phyloP scores from a whole-genome alignment of 1,140 invertebrate genomes.

The Metopolophium dirhodum region DNA sequence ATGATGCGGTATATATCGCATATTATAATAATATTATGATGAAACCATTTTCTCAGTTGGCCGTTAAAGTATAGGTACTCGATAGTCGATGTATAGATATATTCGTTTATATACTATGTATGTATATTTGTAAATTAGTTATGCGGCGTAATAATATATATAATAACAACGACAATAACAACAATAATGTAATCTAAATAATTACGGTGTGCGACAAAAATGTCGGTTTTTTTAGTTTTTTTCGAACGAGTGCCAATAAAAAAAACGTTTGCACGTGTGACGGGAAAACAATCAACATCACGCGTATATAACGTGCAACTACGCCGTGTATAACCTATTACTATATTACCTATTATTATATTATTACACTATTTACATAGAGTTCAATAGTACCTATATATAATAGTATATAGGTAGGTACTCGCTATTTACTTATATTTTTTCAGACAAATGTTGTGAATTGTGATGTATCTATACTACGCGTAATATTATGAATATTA shows the following conservation, averaged over 20 bases:
- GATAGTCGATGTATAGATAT: neutral
- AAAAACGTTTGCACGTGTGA: neutral
- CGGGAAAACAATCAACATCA: conserved; percentile 16
- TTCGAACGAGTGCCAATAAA: neutral
- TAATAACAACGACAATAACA: neutral
- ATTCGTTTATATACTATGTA: neutral
- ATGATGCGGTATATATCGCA: neutral
- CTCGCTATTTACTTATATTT: neutral
- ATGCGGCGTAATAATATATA: neutral
- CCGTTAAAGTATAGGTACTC: neutral
- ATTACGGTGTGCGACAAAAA: neutral
- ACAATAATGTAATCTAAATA: conserved; percentile 21
- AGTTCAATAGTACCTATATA: neutral
- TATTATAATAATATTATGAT: neutral
- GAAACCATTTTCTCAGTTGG: neutral
- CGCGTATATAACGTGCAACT: neutral
- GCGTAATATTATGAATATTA: too few species aligned
- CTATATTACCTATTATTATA: neutral
- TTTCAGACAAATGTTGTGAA: neutral
- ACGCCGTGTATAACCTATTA: neutral
- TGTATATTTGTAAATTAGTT: conserved; percentile 19
- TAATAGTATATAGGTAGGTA: too few species aligned
- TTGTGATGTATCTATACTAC: neutral
- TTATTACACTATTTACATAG: neutral
- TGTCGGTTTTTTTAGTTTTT: neutral